Evolutionary conservation across 2,797 vertebrate genomes (phyloP).

Genomic region (Myotis daubentonii): DNA sequence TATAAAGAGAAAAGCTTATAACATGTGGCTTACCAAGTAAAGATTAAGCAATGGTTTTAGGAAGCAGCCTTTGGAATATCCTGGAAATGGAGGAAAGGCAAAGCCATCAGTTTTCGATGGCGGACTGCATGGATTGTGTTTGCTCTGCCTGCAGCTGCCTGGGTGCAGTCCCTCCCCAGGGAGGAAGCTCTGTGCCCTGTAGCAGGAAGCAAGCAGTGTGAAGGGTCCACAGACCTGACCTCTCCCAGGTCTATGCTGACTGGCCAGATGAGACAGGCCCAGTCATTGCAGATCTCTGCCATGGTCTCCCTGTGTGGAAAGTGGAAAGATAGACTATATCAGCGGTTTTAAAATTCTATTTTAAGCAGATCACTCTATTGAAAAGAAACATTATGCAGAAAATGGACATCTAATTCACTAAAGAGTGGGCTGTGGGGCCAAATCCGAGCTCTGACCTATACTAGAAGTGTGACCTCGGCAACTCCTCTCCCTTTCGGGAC

Average conservation of each 20-base stretch:
- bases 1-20: neutral
- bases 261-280: neutral
- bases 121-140: rapidly evolving
- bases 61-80: neutral
- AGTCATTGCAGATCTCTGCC: neutral
- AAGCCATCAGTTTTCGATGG: too few species aligned
- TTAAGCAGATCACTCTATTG: too few species aligned
- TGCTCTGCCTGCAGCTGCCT: too few species aligned
- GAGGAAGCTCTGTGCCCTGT: too few species aligned
- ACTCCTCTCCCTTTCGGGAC: too few species aligned
- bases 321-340: neutral
- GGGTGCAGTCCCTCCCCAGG: too few species aligned
- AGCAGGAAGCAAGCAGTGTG: neutral
- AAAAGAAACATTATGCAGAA: too few species aligned
- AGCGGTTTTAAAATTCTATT: neutral
- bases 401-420: too few species aligned
- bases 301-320: neutral
- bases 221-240: rapidly evolving
- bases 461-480: neutral
- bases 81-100: too few species aligned
- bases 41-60: neutral
- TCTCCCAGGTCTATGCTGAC: neutral
- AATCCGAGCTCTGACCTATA: too few species aligned
- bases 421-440: too few species aligned
- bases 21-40: neutral